Percentiles rank a stretch among this genome's conserved stretches.
Evolutionary conservation across 2,113 vertebrate species (phyloP).

Genomic region (Chaetodon trifascialis): DNA sequence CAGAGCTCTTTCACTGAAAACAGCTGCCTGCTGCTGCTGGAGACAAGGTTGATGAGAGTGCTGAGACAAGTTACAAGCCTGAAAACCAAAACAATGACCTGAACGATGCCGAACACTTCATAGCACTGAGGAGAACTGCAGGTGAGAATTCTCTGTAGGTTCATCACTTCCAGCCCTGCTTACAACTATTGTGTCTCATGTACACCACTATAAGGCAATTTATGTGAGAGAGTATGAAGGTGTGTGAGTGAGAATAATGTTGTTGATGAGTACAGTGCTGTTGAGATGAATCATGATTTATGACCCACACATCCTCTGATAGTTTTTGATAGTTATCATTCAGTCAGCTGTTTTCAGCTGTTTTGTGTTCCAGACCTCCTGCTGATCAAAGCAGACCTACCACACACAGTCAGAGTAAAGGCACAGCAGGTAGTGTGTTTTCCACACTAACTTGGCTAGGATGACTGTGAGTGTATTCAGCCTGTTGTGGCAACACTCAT

Average conservation of each 20-base stretch:
- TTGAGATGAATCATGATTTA: background rate
- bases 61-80: background rate
- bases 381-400: slow-evolving; percentile 11
- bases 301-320: background rate
- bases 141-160: no score
- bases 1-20: background rate
- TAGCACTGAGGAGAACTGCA: no score
- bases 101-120: background rate
- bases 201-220: background rate
- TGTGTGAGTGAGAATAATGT: background rate
- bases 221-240: background rate
- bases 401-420: background rate
- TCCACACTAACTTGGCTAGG: background rate
- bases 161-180: no score
- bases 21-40: background rate
- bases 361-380: slow-evolving; percentile 12
- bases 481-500: slow-evolving; percentile 37
- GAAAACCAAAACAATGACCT: background rate
- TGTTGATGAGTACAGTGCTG: background rate
- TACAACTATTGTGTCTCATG: background rate
- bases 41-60: background rate
- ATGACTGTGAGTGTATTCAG: slow-evolving; percentile 1
- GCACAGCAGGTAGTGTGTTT: background rate
- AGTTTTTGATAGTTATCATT: slow-evolving; percentile 6
- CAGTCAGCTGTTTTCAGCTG: background rate